These are phyloP conservation scores for Pseudopodoces humilis DNA, from an alignment of 2,113 vertebrate species.

Conservation along the genomic window DNA sequence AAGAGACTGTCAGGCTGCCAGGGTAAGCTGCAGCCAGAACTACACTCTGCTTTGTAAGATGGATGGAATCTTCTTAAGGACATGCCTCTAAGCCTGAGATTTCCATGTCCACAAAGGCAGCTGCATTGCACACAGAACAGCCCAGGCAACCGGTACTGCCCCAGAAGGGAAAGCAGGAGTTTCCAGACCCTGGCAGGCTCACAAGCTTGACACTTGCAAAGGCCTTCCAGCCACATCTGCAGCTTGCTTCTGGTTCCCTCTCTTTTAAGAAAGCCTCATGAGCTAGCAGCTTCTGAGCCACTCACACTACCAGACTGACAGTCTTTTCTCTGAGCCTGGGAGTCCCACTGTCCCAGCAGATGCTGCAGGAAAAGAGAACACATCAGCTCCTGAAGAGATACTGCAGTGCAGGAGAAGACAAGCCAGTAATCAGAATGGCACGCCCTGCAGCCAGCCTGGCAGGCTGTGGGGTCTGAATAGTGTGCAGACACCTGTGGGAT, in stretches of 20 bases:
- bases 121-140: neutral
- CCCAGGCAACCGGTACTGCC: neutral
- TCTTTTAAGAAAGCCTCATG: neutral
- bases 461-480: neutral
- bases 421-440: neutral
- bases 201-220: neutral
- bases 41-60: neutral
- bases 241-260: neutral
- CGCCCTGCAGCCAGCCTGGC: neutral
- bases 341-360: neutral
- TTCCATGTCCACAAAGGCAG: neutral
- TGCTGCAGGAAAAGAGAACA: neutral
- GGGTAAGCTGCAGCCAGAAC: constrained; percentile 20
- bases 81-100: neutral
- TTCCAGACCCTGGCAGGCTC: neutral
- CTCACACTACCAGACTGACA: rapidly evolving
- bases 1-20: constrained; percentile 33
- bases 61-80: constrained; percentile 4
- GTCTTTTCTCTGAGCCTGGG: neutral
- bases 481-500: neutral
- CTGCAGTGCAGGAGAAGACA: neutral
- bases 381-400: neutral
- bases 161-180: neutral
- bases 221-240: neutral
- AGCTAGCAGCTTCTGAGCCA: neutral